phyloP scores from a whole-genome alignment of 2,113 vertebrate genomes.

The Genyomyrus donnyi region DNA sequence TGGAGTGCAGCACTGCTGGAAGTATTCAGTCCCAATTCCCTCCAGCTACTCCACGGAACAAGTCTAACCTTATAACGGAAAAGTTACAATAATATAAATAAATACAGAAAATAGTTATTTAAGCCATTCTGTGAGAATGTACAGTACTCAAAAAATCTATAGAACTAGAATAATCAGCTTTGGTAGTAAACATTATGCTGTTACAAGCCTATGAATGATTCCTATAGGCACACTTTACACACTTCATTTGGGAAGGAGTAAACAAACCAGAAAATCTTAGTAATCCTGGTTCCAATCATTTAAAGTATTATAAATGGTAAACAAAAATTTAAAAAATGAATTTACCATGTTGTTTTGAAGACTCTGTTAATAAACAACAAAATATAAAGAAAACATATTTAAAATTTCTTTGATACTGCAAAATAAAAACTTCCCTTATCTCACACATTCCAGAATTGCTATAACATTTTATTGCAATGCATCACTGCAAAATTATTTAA shows the following conservation, averaged over 20 bases:
- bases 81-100: slow-evolving; percentile 49
- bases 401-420: not conserved
- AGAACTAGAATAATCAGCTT: not conserved
- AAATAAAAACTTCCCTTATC: not conserved
- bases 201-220: not conserved
- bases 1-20: slow-evolving; percentile 47
- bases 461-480: not conserved
- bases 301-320: not conserved
- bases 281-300: not conserved
- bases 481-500: not conserved
- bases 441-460: not conserved
- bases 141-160: not conserved
- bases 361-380: not conserved
- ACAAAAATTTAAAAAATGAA: not conserved
- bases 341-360: not conserved
- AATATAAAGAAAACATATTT: not conserved
- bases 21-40: slow-evolving; percentile 44
- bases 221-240: not conserved
- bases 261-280: not conserved
- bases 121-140: not conserved
- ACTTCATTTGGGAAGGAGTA: not conserved
- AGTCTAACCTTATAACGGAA: slow-evolving; percentile 32
- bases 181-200: not conserved
- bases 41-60: slow-evolving; percentile 34
- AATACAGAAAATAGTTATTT: slow-evolving; percentile 18